Percentiles rank a stretch among this genome's conserved stretches.
Evolutionary conservation across 2,113 vertebrate genomes (phyloP).

Genomic region (Myotis brandtii): DNA sequence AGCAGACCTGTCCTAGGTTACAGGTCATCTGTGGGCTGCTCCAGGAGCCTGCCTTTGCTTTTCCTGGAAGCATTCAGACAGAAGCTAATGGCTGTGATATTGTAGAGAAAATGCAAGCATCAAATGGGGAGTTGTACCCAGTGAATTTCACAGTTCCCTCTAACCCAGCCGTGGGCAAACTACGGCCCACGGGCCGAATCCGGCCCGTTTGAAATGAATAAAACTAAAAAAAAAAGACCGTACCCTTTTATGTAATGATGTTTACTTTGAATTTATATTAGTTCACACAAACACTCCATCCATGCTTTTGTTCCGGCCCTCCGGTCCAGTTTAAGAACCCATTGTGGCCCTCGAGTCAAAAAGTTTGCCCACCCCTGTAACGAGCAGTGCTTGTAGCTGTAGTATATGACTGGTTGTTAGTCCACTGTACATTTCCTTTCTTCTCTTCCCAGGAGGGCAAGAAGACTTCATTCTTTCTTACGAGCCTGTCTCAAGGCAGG

Average conservation of each 20-base stretch:
- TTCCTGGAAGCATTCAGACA: neutral
- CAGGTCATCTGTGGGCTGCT: neutral
- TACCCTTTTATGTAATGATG: too few species aligned
- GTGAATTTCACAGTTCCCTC: neutral
- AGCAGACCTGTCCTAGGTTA: neutral
- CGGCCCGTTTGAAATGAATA: too few species aligned
- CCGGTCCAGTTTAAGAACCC: too few species aligned
- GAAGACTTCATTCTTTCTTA: conserved; percentile 97
- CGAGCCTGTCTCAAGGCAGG: conserved; percentile 96
- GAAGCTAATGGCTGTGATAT: neutral
- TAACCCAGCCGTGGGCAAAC: too few species aligned
- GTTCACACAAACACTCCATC: too few species aligned
- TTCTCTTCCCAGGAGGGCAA: conserved; percentile 92
- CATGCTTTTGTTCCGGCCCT: too few species aligned
- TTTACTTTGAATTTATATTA: too few species aligned
- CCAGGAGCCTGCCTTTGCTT: neutral
- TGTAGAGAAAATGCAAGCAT: neutral
- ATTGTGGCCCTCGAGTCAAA: too few species aligned
- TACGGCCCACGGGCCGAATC: too few species aligned
- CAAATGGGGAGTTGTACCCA: neutral
- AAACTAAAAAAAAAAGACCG: too few species aligned
- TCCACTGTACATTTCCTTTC: conserved; percentile 80
- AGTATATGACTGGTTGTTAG: neutral
- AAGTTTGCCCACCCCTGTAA: too few species aligned
- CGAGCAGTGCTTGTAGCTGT: conserved; percentile 55